A percentile compares a stretch with the other conserved stretches of the same genome.
These are phyloP conservation scores for Exephanes ischioxanthus DNA, from an alignment of 2,888 invertebrate genomes.

Conservation along the genomic window DNA sequence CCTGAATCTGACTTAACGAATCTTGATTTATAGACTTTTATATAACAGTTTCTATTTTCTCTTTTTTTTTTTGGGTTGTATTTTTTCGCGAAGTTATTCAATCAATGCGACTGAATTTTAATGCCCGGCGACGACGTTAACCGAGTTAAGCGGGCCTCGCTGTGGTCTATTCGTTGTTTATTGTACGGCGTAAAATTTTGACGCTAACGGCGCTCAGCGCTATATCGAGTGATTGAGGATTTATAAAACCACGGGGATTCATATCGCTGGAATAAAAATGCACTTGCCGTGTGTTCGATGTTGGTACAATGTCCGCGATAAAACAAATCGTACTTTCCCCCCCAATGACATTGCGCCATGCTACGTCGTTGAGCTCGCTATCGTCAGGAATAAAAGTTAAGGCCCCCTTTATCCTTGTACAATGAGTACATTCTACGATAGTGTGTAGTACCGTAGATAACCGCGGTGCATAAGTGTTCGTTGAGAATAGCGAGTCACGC, in stretches of 20 bases:
- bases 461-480: constrained; percentile 60
- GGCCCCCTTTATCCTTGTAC: constrained; percentile 40
- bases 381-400: constrained; percentile 51
- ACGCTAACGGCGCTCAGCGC: not conserved
- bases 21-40: constrained; percentile 22
- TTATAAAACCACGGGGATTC: constrained; percentile 6
- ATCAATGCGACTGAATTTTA: not conserved
- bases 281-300: constrained; percentile 2
- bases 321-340: constrained; percentile 31
- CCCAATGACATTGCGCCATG: constrained; percentile 21
- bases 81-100: constrained; percentile 6
- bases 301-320: constrained; percentile 10
- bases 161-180: not conserved
- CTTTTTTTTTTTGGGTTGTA: not conserved
- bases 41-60: not conserved
- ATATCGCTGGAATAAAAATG: constrained; percentile 10
- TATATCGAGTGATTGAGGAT: not conserved
- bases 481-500: constrained; percentile 71
- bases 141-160: not conserved
- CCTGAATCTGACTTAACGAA: constrained; percentile 24
- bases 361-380: constrained; percentile 20
- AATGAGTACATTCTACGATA: constrained; percentile 8
- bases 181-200: not conserved
- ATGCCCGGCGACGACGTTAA: not conserved
- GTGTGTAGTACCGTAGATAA: not conserved